A percentile compares a stretch with the other conserved stretches of the same genome.
Conservation (phyloP, 2,797 vertebrate genomes). For the Xenentodon cancila region DNA sequence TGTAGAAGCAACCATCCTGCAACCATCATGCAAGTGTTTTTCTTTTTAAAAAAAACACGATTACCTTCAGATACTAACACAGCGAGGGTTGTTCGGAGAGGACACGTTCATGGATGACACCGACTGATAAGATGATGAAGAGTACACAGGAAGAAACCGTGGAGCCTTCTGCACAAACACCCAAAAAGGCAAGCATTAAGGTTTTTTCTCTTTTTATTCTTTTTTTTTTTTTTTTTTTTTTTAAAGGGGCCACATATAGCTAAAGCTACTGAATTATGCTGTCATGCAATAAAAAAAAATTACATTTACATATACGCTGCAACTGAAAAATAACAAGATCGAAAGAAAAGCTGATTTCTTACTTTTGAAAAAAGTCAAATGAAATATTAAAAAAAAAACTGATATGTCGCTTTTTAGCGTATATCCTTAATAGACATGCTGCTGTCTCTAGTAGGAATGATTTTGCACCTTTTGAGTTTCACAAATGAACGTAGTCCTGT, state of each 20-base stretch:
- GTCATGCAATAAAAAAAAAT: slow-evolving; percentile 48
- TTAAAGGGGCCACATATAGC: slow-evolving; percentile 29
- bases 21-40: slow-evolving; percentile 50
- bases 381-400: not conserved
- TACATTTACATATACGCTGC: slow-evolving; percentile 16
- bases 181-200: slow-evolving; percentile 32
- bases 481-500: too few species aligned
- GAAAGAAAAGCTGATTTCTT: slow-evolving; percentile 18
- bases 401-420: not conserved
- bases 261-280: slow-evolving; percentile 35
- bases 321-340: slow-evolving; percentile 6
- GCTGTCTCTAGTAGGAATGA: not conserved
- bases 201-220: slow-evolving; percentile 7
- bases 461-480: too few species aligned
- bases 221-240: slow-evolving; percentile 25
- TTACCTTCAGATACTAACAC: slow-evolving; percentile 64
- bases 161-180: slow-evolving; percentile 48
- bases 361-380: slow-evolving; percentile 1
- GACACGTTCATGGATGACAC: slow-evolving; percentile 68
- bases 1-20: slow-evolving; percentile 52
- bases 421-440: not conserved
- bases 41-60: slow-evolving; percentile 39
- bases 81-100: slow-evolving; percentile 54
- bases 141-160: slow-evolving; percentile 50
- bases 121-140: slow-evolving; percentile 57